Base-by-base conservation (phyloP, 2,888 invertebrate species). In the Embidobia sp. region DNA sequence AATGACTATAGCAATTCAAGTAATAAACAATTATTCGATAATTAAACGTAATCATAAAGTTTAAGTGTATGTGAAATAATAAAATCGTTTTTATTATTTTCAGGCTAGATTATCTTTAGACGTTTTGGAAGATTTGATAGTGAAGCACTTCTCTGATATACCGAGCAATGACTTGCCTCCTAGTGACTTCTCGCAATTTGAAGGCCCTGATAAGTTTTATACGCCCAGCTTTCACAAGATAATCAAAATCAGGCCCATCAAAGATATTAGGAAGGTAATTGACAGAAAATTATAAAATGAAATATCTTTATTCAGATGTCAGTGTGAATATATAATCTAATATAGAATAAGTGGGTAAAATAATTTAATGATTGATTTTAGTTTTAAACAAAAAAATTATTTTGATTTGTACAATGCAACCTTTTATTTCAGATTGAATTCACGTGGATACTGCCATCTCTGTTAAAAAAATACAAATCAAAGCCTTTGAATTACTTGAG, bases 1-100 rank as follows among this genome's bases (percentile, higher is more conserved):
- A 80, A 97, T 98, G 97, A 96, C 95, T 5, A 89, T 97, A 1
- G 95, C 95, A 40, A 92, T 97, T 13, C 96, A 96, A 91, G 94
- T 94, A 18, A 22, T 22, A 4, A 22, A 22, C 6, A 4, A 4
- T 6, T 22, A 4, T 3, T 22, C 3, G 22, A 22, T 22, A 22
- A 22, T 4, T 22, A 22, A 22, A n/a, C n/a, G n/a, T n/a, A n/a
- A n/a, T n/a, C 22, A 4, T 22, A 22, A 22, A 22, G 6, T 6
- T 22, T 22, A 29, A 29, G 4, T 2, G 8, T 8, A 6, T 29
- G 29, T 42, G 10, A 5, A 42, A 42, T n/a, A 31, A 10, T 49
- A 33, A 2, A n/a, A 33, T 27, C 18, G 2, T 33, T 33, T 10
- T 7, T 49, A n/a, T 42, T 8, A 27, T 4, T 53, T 11, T 27